phyloP scores from a whole-genome alignment of 2,888 invertebrate species.

The Athalia cordata region DNA sequence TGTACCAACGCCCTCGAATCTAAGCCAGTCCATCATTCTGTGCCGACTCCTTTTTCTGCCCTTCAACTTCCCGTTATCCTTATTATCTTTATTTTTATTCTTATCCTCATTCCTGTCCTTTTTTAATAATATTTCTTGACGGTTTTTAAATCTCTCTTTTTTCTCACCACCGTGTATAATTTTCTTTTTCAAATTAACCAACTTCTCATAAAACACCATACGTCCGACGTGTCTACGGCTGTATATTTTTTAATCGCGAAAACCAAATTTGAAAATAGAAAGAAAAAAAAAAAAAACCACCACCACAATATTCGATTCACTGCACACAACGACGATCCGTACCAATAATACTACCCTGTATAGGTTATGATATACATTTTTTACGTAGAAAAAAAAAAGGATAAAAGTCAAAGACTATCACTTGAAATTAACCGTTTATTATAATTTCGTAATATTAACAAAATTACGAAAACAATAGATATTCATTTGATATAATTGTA shows the following conservation, averaged over 20 bases:
- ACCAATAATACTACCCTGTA: no score
- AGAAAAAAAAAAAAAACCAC: neutral
- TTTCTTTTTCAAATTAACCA: conserved; percentile 12
- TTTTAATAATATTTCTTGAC: neutral
- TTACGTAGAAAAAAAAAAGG: no score
- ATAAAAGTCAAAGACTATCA: no score
- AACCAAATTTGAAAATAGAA: neutral
- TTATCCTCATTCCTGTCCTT: neutral
- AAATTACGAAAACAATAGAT: no score
- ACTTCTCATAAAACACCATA: conserved; percentile 32
- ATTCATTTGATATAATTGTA: no score
- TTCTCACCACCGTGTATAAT: neutral
- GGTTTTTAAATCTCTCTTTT: no score
- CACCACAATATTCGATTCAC: no score
- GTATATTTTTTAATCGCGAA: neutral
- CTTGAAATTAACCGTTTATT: no score
- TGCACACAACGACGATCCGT: no score
- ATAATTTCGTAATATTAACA: no score
- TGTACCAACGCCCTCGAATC: conserved; percentile 45
- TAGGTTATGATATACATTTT: no score
- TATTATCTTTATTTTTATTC: neutral
- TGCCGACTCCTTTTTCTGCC: neutral
- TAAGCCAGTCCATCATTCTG: conserved; percentile 51
- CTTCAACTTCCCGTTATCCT: neutral
- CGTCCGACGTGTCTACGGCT: neutral